phyloP scores from a whole-genome alignment of 2,888 invertebrate genomes.

The Rutpela maculata region DNA sequence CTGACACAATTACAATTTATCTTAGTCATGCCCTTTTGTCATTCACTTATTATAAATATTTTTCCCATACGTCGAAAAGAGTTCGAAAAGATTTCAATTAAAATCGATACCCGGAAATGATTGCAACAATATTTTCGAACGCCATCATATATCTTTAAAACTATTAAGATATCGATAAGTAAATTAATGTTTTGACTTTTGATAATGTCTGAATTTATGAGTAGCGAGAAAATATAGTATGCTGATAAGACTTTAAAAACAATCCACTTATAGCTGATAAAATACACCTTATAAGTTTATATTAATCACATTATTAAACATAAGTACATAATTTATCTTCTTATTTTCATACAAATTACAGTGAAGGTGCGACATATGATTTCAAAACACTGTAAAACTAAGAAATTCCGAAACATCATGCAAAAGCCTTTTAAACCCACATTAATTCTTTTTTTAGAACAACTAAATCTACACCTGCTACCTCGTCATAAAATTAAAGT shows the following conservation, averaged over 20 bases:
- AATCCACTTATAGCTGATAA: background rate
- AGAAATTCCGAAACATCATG: background rate
- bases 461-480: background rate
- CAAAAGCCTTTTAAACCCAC: background rate
- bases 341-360: no score
- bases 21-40: no score
- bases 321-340: no score
- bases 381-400: background rate
- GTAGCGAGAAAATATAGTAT: background rate
- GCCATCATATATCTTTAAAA: background rate
- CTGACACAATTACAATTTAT: no score
- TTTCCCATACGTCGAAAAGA: no score
- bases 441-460: background rate
- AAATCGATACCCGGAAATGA: background rate
- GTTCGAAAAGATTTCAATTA: background rate
- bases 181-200: conserved; percentile 2
- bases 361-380: background rate
- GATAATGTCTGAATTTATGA: background rate
- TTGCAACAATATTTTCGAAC: background rate
- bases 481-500: background rate
- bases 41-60: no score
- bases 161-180: background rate
- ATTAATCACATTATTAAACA: background rate
- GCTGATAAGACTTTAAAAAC: background rate
- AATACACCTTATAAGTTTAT: background rate